Evolutionary conservation across 2,797 vertebrate species (phyloP), one percentile per base, ranked within the genome.

Genomic region (Enteromius treurensis): DNA sequence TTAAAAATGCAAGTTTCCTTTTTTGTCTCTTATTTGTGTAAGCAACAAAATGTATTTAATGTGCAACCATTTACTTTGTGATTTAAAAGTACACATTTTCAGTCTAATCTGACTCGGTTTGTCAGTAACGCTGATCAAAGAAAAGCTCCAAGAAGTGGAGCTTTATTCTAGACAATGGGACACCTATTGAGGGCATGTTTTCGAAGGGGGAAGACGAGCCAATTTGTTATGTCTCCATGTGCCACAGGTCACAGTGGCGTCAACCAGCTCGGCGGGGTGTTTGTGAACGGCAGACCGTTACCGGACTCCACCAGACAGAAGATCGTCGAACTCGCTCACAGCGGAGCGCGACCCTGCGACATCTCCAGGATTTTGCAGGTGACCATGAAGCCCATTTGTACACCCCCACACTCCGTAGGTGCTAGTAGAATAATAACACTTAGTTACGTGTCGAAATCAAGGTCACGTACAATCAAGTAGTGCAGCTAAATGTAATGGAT

Each of bases 361-460:
- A 99, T 99, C 91, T 99, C 97, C 91, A 95, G 98, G 93, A 99
- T 99, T 92, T 94, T 99, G 90, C 98, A 99, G 97, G 98, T 99
- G 95, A 97, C 47, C 29, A 17, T 34, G 5, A 49, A 42, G 71
- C 68, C 45, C 75, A 70, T 15, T 37, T 42, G 9, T 19, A 70
- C 51, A 58, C 42, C 49, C 34, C 17, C 34, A 23, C 49, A 19
- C 60, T 77, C 45, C 4, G n/a, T 5, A 23, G 68, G 32, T 68
- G 23, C 19, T 53, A 32, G 23, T 55, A 9, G 65, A 45, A 21
- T 51, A 65, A 51, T 11, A 6, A 19, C 2, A 2, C 62, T 64
- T 65, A 65, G 14, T 19, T 19, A 34, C 6, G 2, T 37, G 49
- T n/a, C 49, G 7, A 60, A n/a, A 55, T 55, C 49, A 68, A 13